phyloP scores from a whole-genome alignment of 2,797 vertebrate species.

The Falco peregrinus region DNA sequence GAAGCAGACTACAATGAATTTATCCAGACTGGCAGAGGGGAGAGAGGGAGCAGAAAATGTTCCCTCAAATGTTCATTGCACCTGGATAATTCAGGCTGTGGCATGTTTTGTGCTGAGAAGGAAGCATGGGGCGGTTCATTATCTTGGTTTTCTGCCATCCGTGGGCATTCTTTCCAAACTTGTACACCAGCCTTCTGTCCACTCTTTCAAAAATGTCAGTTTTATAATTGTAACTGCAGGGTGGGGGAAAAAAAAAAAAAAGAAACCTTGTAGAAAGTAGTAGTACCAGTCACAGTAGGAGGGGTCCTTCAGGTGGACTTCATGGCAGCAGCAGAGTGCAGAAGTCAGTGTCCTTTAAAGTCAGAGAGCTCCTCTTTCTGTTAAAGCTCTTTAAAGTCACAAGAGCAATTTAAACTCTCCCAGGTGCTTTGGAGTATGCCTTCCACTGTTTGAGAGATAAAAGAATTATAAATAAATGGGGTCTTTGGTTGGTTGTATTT shows the following conservation, averaged over 20 bases:
- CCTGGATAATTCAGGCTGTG: not conserved
- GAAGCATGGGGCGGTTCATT: not conserved
- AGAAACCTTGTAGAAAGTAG: not conserved
- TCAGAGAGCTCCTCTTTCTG: not conserved
- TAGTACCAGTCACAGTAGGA: not conserved
- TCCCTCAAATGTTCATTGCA: not conserved
- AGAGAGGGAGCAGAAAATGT: not conserved
- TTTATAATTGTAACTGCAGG: conserved; percentile 77
- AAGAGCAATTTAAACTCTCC: conserved; percentile 9
- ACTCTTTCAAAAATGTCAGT: conserved; percentile 75
- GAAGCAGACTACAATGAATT: not conserved
- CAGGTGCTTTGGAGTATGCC: not conserved
- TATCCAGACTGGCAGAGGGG: not conserved
- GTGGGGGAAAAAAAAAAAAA: not conserved
- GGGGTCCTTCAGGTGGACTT: not conserved
- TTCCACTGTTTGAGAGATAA: not conserved
- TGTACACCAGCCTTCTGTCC: conserved; percentile 76
- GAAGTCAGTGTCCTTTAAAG: not conserved
- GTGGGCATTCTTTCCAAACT: conserved; percentile 75
- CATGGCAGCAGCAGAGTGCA: not conserved
- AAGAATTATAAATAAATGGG: not conserved
- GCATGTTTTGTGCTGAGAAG: not conserved
- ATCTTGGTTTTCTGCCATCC: conserved; percentile 72
- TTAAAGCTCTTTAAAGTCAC: not conserved
- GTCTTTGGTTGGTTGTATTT: not conserved